Conservation (phyloP, 2,113 vertebrate species). For the Anguilla rostrata region DNA sequence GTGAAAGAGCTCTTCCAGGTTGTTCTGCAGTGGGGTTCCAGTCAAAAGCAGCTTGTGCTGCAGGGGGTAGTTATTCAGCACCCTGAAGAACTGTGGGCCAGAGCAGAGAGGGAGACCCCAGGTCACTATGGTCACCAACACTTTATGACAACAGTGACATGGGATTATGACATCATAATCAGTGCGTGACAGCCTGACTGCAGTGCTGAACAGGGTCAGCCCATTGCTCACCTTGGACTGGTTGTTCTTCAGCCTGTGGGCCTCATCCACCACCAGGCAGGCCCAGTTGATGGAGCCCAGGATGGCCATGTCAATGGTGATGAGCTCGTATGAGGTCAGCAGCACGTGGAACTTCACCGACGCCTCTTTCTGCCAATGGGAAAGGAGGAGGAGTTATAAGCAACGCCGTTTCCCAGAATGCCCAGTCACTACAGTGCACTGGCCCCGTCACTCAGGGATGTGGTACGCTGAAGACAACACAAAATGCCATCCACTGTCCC, state of each 20-base stretch:
- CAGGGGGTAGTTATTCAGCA: conserved; percentile 92
- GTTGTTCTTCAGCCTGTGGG: conserved; percentile 96
- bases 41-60: conserved; percentile 95
- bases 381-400: not conserved
- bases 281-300: conserved; percentile 96
- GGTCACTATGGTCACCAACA: not conserved
- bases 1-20: conserved; percentile 94
- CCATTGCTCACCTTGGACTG: conserved; percentile 84
- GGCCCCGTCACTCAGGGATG: not conserved
- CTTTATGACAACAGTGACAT: not conserved
- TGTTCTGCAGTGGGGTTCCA: conserved; percentile 94
- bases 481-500: too few relatives aligned
- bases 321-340: conserved; percentile 92
- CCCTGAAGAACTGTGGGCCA: conserved; percentile 83
- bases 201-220: not conserved
- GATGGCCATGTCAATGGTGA: conserved; percentile 94
- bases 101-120: not conserved
- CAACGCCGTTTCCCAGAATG: not conserved
- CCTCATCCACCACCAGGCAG: conserved; percentile 95
- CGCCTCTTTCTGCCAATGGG: conserved; percentile 85
- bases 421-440: not conserved
- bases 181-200: not conserved
- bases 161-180: not conserved
- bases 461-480: not conserved
- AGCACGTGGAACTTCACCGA: conserved; percentile 93